Conservation (phyloP, 2,888 invertebrate genomes). For the Venusia cambrica region DNA sequence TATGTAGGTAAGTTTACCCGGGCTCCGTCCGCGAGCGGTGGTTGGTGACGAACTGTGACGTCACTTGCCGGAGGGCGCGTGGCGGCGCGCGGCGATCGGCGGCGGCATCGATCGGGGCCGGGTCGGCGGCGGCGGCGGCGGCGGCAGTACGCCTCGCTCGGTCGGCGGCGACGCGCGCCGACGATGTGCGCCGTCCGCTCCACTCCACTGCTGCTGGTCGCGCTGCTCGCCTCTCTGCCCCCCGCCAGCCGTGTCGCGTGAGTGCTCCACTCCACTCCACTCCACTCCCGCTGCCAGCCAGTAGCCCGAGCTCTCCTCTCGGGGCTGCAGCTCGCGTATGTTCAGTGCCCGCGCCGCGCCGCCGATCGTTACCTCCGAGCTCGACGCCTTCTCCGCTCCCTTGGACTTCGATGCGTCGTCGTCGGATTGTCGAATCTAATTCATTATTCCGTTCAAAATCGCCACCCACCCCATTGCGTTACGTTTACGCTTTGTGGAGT, state of each 20-base stretch:
- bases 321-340: neutral
- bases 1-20: too few relatives aligned
- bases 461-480: conserved; percentile 11
- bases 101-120: conserved; percentile 4
- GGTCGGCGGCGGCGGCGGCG: conserved; percentile 22
- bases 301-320: neutral
- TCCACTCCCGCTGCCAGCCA: neutral
- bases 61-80: too few relatives aligned
- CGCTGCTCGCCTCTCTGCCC: conserved; percentile 48
- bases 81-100: conserved; percentile 20
- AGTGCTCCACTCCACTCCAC: conserved; percentile 26
- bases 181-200: conserved; percentile 44
- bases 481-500: conserved; percentile 8
- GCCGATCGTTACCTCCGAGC: conserved; percentile 14
- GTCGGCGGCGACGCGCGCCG: conserved; percentile 32
- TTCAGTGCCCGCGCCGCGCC: conserved; percentile 9
- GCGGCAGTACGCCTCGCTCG: conserved; percentile 39
- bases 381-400: conserved; percentile 1
- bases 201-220: conserved; percentile 45
- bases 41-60: conserved; percentile 18
- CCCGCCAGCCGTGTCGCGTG: conserved; percentile 51
- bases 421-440: conserved; percentile 15
- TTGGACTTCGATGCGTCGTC: conserved; percentile 14
- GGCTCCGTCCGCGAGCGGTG: conserved; percentile 2
- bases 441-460: conserved; percentile 15